Base-by-base conservation (phyloP, 2,888 invertebrate genomes). In the Agrotis clavis region DNA sequence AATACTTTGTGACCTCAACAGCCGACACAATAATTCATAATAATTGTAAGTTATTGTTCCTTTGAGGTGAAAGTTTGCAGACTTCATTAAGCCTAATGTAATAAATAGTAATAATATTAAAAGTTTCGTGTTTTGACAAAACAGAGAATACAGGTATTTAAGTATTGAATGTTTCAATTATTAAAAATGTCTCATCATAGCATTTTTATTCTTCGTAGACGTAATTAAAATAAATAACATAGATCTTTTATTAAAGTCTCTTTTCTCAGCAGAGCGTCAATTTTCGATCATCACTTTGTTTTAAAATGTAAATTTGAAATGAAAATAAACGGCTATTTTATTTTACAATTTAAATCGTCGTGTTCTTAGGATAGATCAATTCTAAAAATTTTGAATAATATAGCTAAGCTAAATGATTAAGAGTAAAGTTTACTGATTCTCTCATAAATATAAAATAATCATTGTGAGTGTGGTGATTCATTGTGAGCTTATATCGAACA, bases 31-130 rank as follows among this genome's bases (percentile, higher is more conserved):
- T 53, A 48, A 57, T 13, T 56, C 51, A 47, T 62, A 30, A 79
- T 74, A 57, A 62, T 51, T 41, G 7, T 51, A 51, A 73, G 2
- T 62, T 62, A 62, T 74, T 74, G 56, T 74, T 41, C 47, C 51
- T 48, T 48, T 11, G 11, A 73, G 74, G 47, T 51, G 7, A 13
- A 74, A 79, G 19, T 62, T 79, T 57, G 6, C 11, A 62, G 25
- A 35, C 35, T 47, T 57, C 51, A 56, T 73, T 57, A 62, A 47
- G 47, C 48, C 16, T 71, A 45, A 74, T 54, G 53, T 18, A 19
- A 41, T 41, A 41, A 59, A 30, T 16, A 59, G 47, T 53, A 51
- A 59, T 59, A 19, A 47, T 48, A 2, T 25, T 47, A 53, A 53
- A 25, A 69, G 21, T 9, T 47, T 60, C 54, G 18, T 18, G 16